Evolutionary conservation across 2,888 invertebrate species (phyloP).

Genomic region (Serrognathus titanus): DNA sequence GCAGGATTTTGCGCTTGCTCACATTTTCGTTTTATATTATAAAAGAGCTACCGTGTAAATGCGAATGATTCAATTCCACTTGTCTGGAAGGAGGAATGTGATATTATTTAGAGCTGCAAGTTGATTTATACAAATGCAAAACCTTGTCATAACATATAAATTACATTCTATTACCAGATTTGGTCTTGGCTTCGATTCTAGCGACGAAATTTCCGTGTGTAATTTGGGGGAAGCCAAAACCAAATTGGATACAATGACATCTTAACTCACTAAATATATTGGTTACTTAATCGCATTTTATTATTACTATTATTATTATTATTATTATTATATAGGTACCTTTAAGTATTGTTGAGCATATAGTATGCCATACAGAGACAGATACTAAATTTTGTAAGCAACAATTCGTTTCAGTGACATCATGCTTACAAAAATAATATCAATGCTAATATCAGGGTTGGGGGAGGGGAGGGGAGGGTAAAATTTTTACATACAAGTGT

Average conservation of each 20-base stretch:
- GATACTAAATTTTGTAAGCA: not conserved
- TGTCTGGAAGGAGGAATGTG: not conserved
- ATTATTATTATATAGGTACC: conserved; percentile 44
- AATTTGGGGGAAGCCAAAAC: conserved; percentile 6
- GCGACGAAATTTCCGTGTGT: not conserved
- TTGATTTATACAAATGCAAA: conserved; percentile 15
- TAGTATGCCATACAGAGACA: conserved; percentile 33
- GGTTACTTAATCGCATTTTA: conserved; percentile 36
- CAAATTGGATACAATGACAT: conserved; percentile 1
- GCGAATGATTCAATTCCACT: too few species aligned
- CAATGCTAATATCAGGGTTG: too few species aligned
- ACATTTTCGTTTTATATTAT: not conserved
- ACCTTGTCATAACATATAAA: conserved; percentile 15
- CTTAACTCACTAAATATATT: conserved; percentile 30
- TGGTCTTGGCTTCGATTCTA: conserved; percentile 8
- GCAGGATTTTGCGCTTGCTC: conserved; percentile 17
- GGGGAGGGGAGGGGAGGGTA: too few species aligned
- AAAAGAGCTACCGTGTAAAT: too few species aligned
- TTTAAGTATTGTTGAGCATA: conserved; percentile 45
- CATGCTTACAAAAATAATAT: too few species aligned
- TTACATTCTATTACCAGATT: conserved; percentile 9
- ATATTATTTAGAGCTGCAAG: conserved; percentile 7
- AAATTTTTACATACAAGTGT: too few species aligned
- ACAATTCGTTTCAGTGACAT: not conserved
- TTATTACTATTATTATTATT: conserved; percentile 38